A percentile compares a stretch with the other conserved stretches of the same genome.
Evolutionary conservation across 2,113 vertebrate genomes (phyloP).

Genomic region (Ranitomeya variabilis): DNA sequence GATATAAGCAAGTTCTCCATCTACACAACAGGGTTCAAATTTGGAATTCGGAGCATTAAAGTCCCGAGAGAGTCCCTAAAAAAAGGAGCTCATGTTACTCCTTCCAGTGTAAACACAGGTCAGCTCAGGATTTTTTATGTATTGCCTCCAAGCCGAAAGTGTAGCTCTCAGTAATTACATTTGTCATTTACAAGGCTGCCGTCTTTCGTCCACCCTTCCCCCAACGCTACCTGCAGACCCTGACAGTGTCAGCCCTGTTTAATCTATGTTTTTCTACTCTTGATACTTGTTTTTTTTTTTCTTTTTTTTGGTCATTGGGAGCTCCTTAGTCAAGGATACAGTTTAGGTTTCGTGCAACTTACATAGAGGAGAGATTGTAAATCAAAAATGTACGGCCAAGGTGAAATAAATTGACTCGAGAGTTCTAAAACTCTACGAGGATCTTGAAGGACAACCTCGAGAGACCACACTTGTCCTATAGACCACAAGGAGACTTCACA

Average conservation of each 20-base stretch:
- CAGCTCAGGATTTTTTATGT: slow-evolving; percentile 9
- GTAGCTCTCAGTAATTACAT: slow-evolving; percentile 23
- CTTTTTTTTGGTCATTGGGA: neutral
- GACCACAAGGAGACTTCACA: neutral
- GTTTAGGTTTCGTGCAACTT: neutral
- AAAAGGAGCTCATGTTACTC: neutral
- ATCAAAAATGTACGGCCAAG: neutral
- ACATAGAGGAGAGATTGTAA: neutral
- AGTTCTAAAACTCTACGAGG: neutral
- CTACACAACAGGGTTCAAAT: neutral
- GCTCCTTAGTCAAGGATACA: neutral
- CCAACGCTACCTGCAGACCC: neutral
- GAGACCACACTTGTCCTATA: neutral
- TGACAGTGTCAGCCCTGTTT: neutral
- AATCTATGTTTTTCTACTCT: slow-evolving; percentile 11
- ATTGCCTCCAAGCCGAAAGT: neutral
- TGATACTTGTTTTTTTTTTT: neutral
- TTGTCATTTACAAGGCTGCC: slow-evolving; percentile 35
- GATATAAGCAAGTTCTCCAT: too few relatives aligned
- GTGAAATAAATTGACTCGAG: neutral
- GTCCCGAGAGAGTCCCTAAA: neutral
- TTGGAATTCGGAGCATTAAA: slow-evolving; percentile 31
- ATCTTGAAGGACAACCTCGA: neutral
- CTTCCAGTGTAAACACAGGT: slow-evolving; percentile 37
- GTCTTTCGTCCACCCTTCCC: neutral